Evolutionary conservation across 2,113 vertebrate species (phyloP).

Genomic region (Mobula hypostoma): DNA sequence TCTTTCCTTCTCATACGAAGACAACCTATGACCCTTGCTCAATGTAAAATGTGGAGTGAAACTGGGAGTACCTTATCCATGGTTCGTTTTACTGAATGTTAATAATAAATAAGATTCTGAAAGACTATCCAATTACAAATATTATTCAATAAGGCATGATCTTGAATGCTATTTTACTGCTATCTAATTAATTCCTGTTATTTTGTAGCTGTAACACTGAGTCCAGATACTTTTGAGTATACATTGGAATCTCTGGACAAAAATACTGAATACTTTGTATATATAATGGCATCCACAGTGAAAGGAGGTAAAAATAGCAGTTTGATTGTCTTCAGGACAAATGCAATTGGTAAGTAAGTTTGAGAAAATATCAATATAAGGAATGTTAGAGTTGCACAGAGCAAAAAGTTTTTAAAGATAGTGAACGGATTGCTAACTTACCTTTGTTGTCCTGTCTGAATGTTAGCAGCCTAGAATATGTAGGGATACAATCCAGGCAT

Average conservation of each 20-base stretch:
- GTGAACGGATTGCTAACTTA: not conserved
- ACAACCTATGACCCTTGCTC: not conserved
- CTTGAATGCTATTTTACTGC: not conserved
- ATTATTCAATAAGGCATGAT: not conserved
- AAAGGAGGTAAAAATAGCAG: conserved; percentile 54
- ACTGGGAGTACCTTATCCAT: not conserved
- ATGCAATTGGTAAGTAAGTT: conserved; percentile 59
- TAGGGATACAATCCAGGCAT: not conserved
- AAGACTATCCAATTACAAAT: not conserved
- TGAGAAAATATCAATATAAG: not conserved
- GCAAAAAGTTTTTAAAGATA: not conserved
- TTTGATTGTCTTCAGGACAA: conserved; percentile 58
- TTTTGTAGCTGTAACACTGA: conserved; percentile 59
- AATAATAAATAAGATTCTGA: not conserved
- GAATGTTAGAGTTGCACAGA: not conserved
- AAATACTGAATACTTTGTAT: conserved; percentile 57
- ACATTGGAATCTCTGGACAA: conserved; percentile 56
- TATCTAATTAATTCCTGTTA: conserved; percentile 42
- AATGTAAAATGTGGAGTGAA: not conserved
- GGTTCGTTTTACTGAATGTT: not conserved
- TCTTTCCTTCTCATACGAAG: not conserved
- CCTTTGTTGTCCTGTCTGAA: not conserved
- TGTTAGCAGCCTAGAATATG: not conserved
- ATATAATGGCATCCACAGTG: conserved; percentile 57
- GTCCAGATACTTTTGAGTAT: conserved; percentile 44